Percentiles rank a stretch among this genome's conserved stretches.
These are phyloP conservation scores for Caenorhabditis sinica DNA, from an alignment of 2,888 invertebrate species.

Conservation along the genomic window DNA sequence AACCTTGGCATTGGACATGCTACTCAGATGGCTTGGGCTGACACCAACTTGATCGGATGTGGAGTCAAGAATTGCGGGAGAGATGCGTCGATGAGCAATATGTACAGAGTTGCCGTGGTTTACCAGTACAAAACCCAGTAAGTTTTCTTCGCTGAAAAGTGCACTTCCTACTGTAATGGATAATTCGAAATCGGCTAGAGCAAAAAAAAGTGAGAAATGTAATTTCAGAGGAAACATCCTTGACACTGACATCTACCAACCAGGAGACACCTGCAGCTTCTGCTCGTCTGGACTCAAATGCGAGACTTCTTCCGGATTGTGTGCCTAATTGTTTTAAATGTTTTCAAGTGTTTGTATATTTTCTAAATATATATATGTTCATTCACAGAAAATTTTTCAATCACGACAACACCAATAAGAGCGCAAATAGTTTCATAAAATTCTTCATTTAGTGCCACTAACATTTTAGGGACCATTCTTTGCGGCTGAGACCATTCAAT, in stretches of 20 bases:
- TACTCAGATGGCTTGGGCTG: slow-evolving; percentile 16
- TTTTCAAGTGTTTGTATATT: background rate
- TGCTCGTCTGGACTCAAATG: slow-evolving; percentile 44
- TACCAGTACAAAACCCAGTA: slow-evolving; percentile 6
- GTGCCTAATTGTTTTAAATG: slow-evolving; percentile 6
- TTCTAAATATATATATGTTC: no score
- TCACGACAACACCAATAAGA: no score
- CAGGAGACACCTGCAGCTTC: slow-evolving; percentile 53
- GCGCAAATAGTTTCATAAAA: no score
- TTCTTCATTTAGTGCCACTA: no score
- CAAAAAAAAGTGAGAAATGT: background rate
- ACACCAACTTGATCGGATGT: slow-evolving; percentile 10
- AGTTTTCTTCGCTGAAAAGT: no score
- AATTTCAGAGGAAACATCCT: slow-evolving; percentile 55
- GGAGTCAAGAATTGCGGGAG: slow-evolving; percentile 5
- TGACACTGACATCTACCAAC: slow-evolving; percentile 44
- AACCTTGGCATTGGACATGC: slow-evolving; percentile 22
- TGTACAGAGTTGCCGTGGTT: background rate
- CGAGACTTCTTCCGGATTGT: slow-evolving; percentile 54
- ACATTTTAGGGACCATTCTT: no score
- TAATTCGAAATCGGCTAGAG: no score
- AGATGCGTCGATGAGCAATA: slow-evolving; percentile 1
- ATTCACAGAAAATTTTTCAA: no score
- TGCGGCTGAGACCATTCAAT: no score
- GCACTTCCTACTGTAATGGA: no score